Evolutionary conservation across 2,113 vertebrate species (phyloP).

Genomic region (Chloropsis cyanopogon): DNA sequence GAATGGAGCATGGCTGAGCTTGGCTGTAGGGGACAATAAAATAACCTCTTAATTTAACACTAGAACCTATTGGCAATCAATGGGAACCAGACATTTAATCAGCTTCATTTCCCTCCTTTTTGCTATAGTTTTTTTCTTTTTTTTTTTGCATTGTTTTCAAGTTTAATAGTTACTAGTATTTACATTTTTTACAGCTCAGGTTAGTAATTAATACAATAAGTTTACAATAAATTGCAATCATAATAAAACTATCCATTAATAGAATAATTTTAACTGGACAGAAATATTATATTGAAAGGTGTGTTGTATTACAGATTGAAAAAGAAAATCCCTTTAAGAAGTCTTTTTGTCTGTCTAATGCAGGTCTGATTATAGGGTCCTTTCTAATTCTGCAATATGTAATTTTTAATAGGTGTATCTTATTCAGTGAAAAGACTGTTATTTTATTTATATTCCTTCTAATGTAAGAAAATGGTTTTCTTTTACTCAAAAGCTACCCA

Average conservation of each 20-base stretch:
- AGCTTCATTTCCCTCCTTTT: background rate
- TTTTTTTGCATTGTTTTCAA: background rate
- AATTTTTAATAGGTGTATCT: background rate
- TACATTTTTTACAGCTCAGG: background rate
- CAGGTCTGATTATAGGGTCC: background rate
- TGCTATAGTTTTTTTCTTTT: background rate
- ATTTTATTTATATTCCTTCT: background rate
- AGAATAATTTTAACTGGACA: background rate
- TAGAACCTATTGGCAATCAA: slow-evolving; percentile 34
- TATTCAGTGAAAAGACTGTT: background rate
- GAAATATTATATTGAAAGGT: background rate
- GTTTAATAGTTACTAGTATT: background rate
- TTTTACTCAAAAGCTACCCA: background rate
- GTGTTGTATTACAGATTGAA: background rate
- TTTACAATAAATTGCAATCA: background rate
- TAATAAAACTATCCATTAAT: background rate
- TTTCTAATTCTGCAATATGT: background rate
- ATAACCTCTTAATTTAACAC: slow-evolving; percentile 32
- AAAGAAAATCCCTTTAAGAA: background rate
- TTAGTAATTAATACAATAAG: background rate
- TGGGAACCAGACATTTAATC: background rate
- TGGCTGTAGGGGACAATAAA: slow-evolving; percentile 28
- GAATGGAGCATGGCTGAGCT: slow-evolving; percentile 20
- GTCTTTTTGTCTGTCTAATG: background rate
- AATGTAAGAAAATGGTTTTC: background rate